phyloP scores from a whole-genome alignment of 2,888 invertebrate genomes.

The Masnerella sp. region DNA sequence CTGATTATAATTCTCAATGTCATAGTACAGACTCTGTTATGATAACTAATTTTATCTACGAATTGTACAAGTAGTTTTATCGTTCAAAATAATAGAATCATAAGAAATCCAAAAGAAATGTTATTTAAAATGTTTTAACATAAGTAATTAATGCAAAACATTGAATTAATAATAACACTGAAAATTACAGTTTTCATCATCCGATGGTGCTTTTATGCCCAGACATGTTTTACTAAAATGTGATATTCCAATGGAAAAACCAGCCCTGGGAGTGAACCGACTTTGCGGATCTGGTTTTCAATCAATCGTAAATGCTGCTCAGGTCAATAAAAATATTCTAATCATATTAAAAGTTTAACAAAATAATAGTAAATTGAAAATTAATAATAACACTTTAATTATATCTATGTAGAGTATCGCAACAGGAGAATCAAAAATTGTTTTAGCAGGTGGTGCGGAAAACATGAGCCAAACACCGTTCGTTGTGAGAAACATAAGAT shows the following conservation, averaged over 20 bases:
- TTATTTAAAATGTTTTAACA: no score
- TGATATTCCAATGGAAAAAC: constrained; percentile 91
- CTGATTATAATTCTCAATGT: constrained; percentile 4
- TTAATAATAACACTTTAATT: no score
- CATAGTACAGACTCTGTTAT: neutral
- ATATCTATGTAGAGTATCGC: constrained; percentile 87
- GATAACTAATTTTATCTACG: neutral
- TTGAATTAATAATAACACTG: no score
- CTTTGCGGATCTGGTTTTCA: constrained; percentile 99
- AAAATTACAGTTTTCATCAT: constrained; percentile 74
- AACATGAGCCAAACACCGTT: constrained; percentile 97
- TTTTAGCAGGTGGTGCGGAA: constrained; percentile 94
- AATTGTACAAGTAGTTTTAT: no score
- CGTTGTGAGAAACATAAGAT: constrained; percentile 89
- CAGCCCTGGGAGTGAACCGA: constrained; percentile 93
- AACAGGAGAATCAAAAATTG: constrained; percentile 89
- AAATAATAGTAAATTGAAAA: neutral
- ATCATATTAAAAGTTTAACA: neutral
- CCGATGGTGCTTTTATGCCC: constrained; percentile 91
- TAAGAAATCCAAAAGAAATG: no score
- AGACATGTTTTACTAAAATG: constrained; percentile 91
- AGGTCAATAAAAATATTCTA: constrained; percentile 80
- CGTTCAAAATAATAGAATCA: no score
- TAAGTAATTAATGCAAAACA: no score
- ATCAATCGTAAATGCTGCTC: constrained; percentile 92